These are phyloP conservation scores for Pyrocephalus nanus DNA, from an alignment of 2,797 vertebrate species.

Conservation along the genomic window DNA sequence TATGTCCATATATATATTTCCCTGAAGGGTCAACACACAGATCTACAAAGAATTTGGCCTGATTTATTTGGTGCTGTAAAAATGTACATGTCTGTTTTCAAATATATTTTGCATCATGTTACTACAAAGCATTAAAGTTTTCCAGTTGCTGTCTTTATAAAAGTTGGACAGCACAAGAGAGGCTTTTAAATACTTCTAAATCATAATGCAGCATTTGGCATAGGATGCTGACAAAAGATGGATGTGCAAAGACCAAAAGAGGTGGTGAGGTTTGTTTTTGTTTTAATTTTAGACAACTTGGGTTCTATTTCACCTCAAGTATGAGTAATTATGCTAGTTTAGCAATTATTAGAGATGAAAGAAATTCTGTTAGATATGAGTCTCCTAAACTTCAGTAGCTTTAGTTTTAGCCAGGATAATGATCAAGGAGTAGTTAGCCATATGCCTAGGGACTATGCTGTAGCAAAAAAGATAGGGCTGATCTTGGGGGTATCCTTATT, in stretches of 20 bases:
- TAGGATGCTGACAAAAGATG: slow-evolving; percentile 67
- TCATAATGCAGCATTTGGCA: slow-evolving; percentile 55
- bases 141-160: slow-evolving; percentile 56
- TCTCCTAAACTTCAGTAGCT: slow-evolving; percentile 77
- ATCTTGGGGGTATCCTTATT: slow-evolving; percentile 67
- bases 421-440: slow-evolving; percentile 73
- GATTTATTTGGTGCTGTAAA: slow-evolving; percentile 81
- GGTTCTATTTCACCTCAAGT: slow-evolving; percentile 71
- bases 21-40: slow-evolving; percentile 76
- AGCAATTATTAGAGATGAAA: slow-evolving; percentile 83
- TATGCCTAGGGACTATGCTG: slow-evolving; percentile 70
- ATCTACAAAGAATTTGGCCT: slow-evolving; percentile 77
- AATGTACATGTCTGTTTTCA: slow-evolving; percentile 72
- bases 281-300: slow-evolving; percentile 72
- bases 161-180: slow-evolving; percentile 62
- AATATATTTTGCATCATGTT: slow-evolving; percentile 52
- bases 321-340: slow-evolving; percentile 80
- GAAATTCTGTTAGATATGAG: slow-evolving; percentile 72
- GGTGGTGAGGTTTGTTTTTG: slow-evolving; percentile 47
- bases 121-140: slow-evolving; percentile 69
- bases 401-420: slow-evolving; percentile 73
- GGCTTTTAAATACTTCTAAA: slow-evolving; percentile 69
- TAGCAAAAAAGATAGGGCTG: slow-evolving; percentile 53
- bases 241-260: slow-evolving; percentile 53
- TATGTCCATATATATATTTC: slow-evolving; percentile 66